phyloP scores from a whole-genome alignment of 2,113 vertebrate genomes.

The Mastomys natalensis region DNA sequence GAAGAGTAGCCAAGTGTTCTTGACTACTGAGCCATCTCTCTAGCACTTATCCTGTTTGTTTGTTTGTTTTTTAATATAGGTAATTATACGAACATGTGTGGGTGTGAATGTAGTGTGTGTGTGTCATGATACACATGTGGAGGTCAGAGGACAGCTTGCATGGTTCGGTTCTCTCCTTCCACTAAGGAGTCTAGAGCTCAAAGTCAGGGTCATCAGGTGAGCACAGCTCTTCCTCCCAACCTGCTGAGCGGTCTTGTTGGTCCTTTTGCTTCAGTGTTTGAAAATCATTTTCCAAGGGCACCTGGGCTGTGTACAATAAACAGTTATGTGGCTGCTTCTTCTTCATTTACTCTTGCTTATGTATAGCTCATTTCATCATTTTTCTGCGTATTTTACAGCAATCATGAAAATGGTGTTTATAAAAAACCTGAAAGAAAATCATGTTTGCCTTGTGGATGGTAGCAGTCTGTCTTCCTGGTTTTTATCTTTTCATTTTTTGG shows the following conservation, averaged over 20 bases:
- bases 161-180: not conserved
- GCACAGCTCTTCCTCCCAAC: not conserved
- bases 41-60: not conserved
- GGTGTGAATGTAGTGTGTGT: not conserved
- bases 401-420: not conserved
- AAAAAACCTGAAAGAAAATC: not conserved
- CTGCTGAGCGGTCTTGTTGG: not conserved
- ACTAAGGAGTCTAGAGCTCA: not conserved
- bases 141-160: not conserved
- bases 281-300: slow-evolving; percentile 14
- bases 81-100: not conserved
- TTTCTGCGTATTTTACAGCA: not conserved
- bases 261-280: not conserved
- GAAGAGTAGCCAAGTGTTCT: not conserved
- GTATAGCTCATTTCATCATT: not conserved
- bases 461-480: not conserved
- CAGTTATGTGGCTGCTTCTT: not conserved
- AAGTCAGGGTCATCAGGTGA: too few relatives aligned
- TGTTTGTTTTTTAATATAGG: not conserved
- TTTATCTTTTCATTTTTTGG: not conserved
- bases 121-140: not conserved
- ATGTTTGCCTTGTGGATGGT: not conserved
- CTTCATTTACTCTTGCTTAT: not conserved
- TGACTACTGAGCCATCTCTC: not conserved
- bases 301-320: not conserved